A percentile compares a stretch with the other conserved stretches of the same genome.
phyloP scores from a whole-genome alignment of 2,888 invertebrate genomes.

The Volucella zonaria region DNA sequence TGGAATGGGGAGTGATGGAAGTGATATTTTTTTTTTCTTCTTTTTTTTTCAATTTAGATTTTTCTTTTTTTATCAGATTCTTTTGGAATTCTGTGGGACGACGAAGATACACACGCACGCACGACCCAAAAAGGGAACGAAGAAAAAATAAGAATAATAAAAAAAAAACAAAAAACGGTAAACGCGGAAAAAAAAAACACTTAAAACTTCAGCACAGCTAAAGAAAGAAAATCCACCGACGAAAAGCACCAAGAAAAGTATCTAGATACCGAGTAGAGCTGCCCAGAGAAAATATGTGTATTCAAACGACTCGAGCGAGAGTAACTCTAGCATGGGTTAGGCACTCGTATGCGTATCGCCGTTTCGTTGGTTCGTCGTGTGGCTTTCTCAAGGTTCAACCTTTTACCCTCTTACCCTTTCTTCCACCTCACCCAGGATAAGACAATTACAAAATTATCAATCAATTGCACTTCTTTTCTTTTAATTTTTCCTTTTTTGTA shows the following conservation, averaged over 20 bases:
- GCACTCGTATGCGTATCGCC: neutral
- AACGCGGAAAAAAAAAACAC: conserved; percentile 8
- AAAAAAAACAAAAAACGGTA: conserved; percentile 7
- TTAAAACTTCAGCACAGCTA: conserved; percentile 13
- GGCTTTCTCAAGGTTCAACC: conserved; percentile 66
- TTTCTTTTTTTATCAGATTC: conserved; percentile 42
- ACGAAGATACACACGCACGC: conserved; percentile 26
- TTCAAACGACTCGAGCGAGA: conserved; percentile 8
- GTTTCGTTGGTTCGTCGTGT: conserved; percentile 15
- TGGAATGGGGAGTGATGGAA: too few relatives aligned
- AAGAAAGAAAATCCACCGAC: conserved; percentile 32
- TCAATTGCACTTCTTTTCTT: conserved; percentile 38
- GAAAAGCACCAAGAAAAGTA: conserved; percentile 22
- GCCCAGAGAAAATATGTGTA: conserved; percentile 25
- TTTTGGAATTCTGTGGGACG: conserved; percentile 3
- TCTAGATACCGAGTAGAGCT: neutral
- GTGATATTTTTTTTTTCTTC: conserved; percentile 15
- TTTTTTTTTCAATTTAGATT: conserved; percentile 43
- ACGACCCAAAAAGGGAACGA: conserved; percentile 2
- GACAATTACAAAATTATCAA: conserved; percentile 18
- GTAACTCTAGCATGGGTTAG: too few relatives aligned
- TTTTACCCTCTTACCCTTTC: conserved; percentile 17
- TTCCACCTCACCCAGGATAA: conserved; percentile 6
- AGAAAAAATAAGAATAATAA: neutral
- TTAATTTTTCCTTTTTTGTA: too few relatives aligned